phyloP scores from a whole-genome alignment of 2,113 vertebrate species.

The Galbula dea region DNA sequence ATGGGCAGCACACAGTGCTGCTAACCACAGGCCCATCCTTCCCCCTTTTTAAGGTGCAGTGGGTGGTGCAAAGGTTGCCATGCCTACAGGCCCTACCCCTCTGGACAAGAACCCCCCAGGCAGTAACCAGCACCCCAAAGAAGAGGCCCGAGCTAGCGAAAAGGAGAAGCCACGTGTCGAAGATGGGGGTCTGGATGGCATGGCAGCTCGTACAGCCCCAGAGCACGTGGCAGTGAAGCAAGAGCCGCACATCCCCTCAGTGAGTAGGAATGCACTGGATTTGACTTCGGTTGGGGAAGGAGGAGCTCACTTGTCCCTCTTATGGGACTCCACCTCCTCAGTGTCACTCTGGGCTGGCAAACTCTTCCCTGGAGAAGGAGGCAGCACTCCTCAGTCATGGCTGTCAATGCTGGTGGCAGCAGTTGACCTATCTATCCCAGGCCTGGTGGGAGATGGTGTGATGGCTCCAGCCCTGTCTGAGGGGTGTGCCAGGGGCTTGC shows the following conservation, averaged over 20 bases:
- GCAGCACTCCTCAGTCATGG: background rate
- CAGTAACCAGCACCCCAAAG: constrained; percentile 89
- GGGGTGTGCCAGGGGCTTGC: background rate
- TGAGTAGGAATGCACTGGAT: constrained; percentile 52
- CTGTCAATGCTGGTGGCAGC: background rate
- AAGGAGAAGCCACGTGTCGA: constrained; percentile 86
- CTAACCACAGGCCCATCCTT: constrained; percentile 88
- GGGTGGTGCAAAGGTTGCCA: constrained; percentile 98
- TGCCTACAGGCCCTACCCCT: constrained; percentile 90
- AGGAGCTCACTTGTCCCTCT: background rate
- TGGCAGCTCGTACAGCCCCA: constrained; percentile 78
- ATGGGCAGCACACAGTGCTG: constrained; percentile 46
- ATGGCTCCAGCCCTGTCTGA: background rate
- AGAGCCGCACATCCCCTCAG: constrained; percentile 83
- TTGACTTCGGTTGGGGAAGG: background rate
- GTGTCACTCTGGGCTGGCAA: background rate
- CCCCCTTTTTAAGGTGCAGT: constrained; percentile 99
- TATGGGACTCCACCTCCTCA: background rate
- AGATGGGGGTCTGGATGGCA: constrained; percentile 81
- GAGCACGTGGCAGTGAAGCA: constrained; percentile 89
- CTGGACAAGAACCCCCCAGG: constrained; percentile 89
- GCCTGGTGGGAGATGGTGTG: background rate
- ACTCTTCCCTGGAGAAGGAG: background rate
- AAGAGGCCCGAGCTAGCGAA: constrained; percentile 86
- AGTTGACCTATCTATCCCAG: background rate